Evolutionary conservation across 2,888 invertebrate genomes (phyloP), one percentile per base, ranked within the genome.

Genomic region (Luperina testacea): DNA sequence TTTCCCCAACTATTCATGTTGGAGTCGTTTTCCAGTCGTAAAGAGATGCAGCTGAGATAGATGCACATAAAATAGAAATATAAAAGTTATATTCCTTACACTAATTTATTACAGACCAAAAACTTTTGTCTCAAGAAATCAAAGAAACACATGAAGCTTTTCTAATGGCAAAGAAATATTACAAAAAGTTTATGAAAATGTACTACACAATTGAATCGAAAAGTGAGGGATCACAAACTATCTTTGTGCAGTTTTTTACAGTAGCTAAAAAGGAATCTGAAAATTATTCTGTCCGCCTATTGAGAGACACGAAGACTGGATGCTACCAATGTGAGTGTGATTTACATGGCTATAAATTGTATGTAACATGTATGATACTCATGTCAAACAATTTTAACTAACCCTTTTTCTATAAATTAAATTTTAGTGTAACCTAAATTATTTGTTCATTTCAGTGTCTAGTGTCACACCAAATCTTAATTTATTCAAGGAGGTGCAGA

Each of bases 81-180:
- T 17, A n/a, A 38, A 57, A 59, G 7, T 57, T n/a, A 20, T n/a
- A 42, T 61, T 61, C 2, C 38, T 4, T 42, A 20, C 7, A 45
- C 6, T 9, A n/a, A 63, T 82, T 57, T 67, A 71, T 94, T 94
- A 70, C 92, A 97, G 97, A 96, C 88, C 94, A 95, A 86, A 95
- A 94, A 88, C 83, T 95, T 13, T 90, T 97, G 77, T 90, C 94
- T 4, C 93, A 95, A 89, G 96, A 96, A 92, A 93, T 97, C 11
- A 97, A 96, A 89, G 95, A 96, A 80, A 96, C 94, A 11, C 95
- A 97, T 92, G 96, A 96, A 91, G 96, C 97, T 82, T 96, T 95
- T 89, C 90, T 97, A 70, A 95, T 95, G 94, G 96, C 96, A 4
- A 96, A 95, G 85, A 96, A 96, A 82, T 95, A 91, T 90, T 97